Percentiles rank a stretch among this genome's conserved stretches.
Evolutionary conservation across 2,888 invertebrate species (phyloP).

Genomic region (Scaeva pyrastri): DNA sequence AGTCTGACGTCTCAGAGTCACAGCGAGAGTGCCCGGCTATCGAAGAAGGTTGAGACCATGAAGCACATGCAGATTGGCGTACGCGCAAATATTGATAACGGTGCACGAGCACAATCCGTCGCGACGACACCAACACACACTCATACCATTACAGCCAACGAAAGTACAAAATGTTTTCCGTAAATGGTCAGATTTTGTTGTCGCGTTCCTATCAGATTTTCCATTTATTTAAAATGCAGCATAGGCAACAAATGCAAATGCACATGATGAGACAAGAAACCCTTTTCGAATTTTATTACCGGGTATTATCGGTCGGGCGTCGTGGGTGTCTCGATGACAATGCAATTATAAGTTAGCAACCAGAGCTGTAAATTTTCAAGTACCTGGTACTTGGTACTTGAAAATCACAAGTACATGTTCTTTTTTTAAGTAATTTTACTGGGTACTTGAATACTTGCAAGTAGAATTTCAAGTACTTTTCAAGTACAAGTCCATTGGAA

Average conservation of each 20-base stretch:
- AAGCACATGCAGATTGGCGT: no score
- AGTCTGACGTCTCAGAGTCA: not conserved
- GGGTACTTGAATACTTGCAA: no score
- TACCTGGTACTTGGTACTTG: no score
- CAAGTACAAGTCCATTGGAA: no score
- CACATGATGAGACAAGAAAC: slow-evolving; percentile 24
- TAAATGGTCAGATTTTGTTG: slow-evolving; percentile 42
- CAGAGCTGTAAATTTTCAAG: no score
- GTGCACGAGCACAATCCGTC: not conserved
- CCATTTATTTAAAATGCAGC: slow-evolving; percentile 9
- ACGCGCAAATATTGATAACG: no score
- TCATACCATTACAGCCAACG: not conserved
- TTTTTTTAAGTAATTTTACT: no score
- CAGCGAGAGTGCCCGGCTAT: not conserved
- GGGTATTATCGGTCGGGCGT: slow-evolving; percentile 59
- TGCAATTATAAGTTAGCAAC: slow-evolving; percentile 43
- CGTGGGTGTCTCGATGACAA: slow-evolving; percentile 45
- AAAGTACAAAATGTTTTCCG: slow-evolving; percentile 43
- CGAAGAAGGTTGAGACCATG: not conserved
- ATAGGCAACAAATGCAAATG: slow-evolving; percentile 47
- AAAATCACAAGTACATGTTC: no score
- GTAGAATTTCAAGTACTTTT: no score
- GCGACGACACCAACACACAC: not conserved
- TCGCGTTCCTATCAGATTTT: slow-evolving; percentile 1
- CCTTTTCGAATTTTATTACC: slow-evolving; percentile 31